These are phyloP conservation scores for Drosophila suzukii DNA, from an alignment of 1,140 invertebrate genomes.

Conservation along the genomic window DNA sequence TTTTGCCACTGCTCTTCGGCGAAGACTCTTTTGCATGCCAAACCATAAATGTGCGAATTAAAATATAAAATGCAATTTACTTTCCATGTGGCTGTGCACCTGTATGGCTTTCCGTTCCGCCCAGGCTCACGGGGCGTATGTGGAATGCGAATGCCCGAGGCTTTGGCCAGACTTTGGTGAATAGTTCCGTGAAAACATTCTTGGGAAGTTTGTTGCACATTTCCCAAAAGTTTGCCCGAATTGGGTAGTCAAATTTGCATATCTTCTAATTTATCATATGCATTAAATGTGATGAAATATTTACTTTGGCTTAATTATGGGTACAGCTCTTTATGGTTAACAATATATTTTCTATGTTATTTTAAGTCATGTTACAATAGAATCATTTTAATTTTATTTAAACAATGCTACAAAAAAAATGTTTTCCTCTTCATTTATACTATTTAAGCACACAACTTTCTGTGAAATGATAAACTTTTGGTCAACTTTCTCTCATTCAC, in stretches of 20 bases:
- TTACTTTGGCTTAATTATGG: too few relatives aligned
- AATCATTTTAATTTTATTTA: too few relatives aligned
- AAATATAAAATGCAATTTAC: slow-evolving; percentile 74
- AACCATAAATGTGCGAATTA: slow-evolving; percentile 72
- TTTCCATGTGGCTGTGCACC: slow-evolving; percentile 49
- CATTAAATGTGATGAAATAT: too few relatives aligned
- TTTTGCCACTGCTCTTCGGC: slow-evolving; percentile 22
- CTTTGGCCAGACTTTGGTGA: slow-evolving; percentile 13
- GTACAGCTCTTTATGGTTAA: too few relatives aligned
- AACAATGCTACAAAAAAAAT: too few relatives aligned
- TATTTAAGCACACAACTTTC: neutral
- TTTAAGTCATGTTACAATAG: too few relatives aligned
- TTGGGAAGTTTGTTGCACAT: slow-evolving; percentile 24
- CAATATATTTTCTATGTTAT: too few relatives aligned
- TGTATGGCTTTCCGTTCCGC: slow-evolving; percentile 20
- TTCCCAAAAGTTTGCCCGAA: neutral
- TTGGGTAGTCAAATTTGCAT: neutral
- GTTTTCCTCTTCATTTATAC: too few relatives aligned
- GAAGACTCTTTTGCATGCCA: slow-evolving; percentile 52
- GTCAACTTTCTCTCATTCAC: neutral
- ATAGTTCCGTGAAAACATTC: slow-evolving; percentile 6
- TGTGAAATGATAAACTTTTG: neutral
- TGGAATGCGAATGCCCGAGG: slow-evolving; percentile 18
- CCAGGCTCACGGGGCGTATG: slow-evolving; percentile 36
- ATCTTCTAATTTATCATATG: neutral